phyloP scores from a whole-genome alignment of 2,888 invertebrate species.

The Deroplatys truncata region DNA sequence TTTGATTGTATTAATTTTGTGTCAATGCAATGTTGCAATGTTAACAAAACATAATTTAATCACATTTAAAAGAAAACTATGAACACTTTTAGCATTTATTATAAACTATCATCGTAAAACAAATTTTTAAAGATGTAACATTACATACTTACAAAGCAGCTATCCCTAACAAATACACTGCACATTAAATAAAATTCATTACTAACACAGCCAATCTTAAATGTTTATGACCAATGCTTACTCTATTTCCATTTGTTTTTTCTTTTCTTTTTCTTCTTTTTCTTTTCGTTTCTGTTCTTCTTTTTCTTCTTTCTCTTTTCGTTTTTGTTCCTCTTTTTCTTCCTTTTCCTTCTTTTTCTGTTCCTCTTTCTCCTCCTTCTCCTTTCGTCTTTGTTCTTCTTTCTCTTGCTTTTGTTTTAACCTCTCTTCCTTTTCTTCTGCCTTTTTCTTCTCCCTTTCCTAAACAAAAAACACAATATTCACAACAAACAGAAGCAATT shows the following conservation, averaged over 20 bases:
- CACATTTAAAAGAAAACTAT: too few species aligned
- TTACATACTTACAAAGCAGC: too few species aligned
- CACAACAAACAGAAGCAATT: too few species aligned
- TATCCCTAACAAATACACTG: too few species aligned
- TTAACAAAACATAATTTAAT: too few species aligned
- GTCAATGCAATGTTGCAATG: too few species aligned
- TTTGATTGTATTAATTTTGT: too few species aligned
- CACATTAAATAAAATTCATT: too few species aligned
- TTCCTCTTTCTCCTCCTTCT: constrained; percentile 44
- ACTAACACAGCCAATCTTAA: neutral
- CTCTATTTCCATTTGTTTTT: constrained; percentile 42
- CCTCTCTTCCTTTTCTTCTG: constrained; percentile 51
- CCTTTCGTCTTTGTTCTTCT: constrained; percentile 38
- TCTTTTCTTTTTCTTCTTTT: constrained; percentile 43
- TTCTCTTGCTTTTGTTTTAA: constrained; percentile 40
- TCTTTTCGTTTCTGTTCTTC: constrained; percentile 38
- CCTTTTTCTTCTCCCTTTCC: constrained; percentile 46
- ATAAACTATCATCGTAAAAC: too few species aligned
- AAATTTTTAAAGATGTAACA: too few species aligned
- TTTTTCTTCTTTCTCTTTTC: constrained; percentile 25
- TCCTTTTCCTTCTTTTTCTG: constrained; percentile 44
- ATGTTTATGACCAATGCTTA: constrained; percentile 40
- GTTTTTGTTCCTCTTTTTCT: constrained; percentile 35
- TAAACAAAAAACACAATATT: constrained; percentile 39
- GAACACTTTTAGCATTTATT: too few species aligned